Evolutionary conservation across 2,797 vertebrate genomes (phyloP), one percentile per base, ranked within the genome.

Genomic region (Sciurus vulgaris): DNA sequence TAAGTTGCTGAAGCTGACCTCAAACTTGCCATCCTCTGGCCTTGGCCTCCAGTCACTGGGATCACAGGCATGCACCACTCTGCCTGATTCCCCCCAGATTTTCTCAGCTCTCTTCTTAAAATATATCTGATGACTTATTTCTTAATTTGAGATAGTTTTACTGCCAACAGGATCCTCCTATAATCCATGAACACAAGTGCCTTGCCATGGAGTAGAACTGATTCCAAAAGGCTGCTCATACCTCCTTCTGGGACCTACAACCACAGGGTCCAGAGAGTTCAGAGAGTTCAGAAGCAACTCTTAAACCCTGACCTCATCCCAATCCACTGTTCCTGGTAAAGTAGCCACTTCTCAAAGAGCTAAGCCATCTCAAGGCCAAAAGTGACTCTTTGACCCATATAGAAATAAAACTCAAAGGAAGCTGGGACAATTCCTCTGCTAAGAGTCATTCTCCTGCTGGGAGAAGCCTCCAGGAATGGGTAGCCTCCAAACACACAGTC

Each of bases 371-470:
- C 67, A 65, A 26, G 33, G 26, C 78, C 72, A 72, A 84, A 93
- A 95, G 87, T 54, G 84, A 92, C 54, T 59, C 69, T 94, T 51
- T 86, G 85, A 92, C 84, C 85, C 65, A 51, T 0, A 92, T 0
- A 73, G 72, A 95, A 93, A 91, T 77, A 94, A 97, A 82, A 93
- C 41, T 44, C 73, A 86, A 83, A 92, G 70, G 78, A 98, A 98
- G 88, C 14, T 30, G 87, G 83, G 93, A 67, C 51, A 91, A 92
- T 92, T 83, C 91, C 70, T 94, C 81, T 24, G 63, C 33, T 33
- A 86, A 95, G 3, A 24, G 33, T 78, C 70, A 49, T 67, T 70
- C 93, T 97, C 44, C 54, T 93, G n/a, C 54, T 61, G 74, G 69
- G 65, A 96, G 95, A 72, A 83, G 11, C 93, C 0, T 2, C 22